Evolutionary conservation across 2,888 invertebrate genomes (phyloP), one percentile per base, ranked within the genome.

Genomic region (Polia nebulosa): DNA sequence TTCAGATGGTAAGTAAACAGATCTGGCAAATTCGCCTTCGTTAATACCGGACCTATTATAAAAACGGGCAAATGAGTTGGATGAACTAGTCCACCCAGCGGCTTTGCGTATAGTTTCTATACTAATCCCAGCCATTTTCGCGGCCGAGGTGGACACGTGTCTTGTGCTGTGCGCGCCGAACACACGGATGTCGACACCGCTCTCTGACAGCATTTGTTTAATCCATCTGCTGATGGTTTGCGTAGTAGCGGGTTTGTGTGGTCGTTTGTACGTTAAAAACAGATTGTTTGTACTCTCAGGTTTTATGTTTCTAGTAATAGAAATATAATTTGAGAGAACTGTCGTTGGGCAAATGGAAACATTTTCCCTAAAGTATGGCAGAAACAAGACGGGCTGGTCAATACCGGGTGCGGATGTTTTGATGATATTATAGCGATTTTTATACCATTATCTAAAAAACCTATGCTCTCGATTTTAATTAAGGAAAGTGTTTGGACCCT

Each of bases 361-460:
- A 27, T 66, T 66, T 4, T 59, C 66, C 13, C n/a, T 44, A 45
- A 69, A 76, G 15, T 51, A 72, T 3, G 72, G 72, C 8, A 76
- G 25, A 3, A 29, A 39, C 9, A 76, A 29, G 0, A 58, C 22
- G 1, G 76, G 72, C n/a, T 76, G 72, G 9, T 73, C 68, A 0
- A 64, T 41, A 13, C 62, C 64, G 0, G 60, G 39, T 0, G 56
- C 66, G 0, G 76, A 67, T 9, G 75, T 75, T 41, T 72, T 76
- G 13, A 72, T 66, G 3, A 72, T 53, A 22, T 56, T 17, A 76
- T 76, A 0, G 11, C 9, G 17, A 76, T 76, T 3, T 49, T 56
- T 22, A 70, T 27, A 1, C 64, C 64, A 11, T 36, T 71, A 1
- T 11, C 2, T 9, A 8, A 29, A 27, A 61, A 47, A 2, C 13